Percentiles rank a stretch among this genome's conserved stretches.
phyloP scores from a whole-genome alignment of 2,888 invertebrate species.

The Boloria selene region DNA sequence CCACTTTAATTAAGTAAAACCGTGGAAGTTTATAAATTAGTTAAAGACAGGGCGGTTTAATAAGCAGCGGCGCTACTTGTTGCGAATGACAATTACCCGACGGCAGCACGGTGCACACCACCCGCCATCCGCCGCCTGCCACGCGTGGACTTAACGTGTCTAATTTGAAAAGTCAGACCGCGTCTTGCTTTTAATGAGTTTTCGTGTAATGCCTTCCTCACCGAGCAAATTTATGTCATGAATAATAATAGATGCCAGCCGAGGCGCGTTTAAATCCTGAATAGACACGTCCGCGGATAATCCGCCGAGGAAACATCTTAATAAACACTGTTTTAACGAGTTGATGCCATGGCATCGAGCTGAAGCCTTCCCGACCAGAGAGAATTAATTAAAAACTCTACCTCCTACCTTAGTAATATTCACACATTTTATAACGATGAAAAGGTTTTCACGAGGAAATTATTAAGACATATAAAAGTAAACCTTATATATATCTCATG shows the following conservation, averaged over 20 bases:
- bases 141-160: slow-evolving; percentile 81
- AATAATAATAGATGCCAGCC: slow-evolving; percentile 77
- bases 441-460: slow-evolving; percentile 7
- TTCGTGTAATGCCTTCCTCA: slow-evolving; percentile 78
- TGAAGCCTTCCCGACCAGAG: slow-evolving; percentile 26
- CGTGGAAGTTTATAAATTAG: slow-evolving; percentile 62
- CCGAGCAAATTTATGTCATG: slow-evolving; percentile 79
- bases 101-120: slow-evolving; percentile 21
- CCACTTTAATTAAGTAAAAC: slow-evolving; percentile 35
- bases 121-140: slow-evolving; percentile 48
- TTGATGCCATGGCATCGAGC: slow-evolving; percentile 47
- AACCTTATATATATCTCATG: not conserved
- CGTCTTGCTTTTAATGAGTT: slow-evolving; percentile 81
- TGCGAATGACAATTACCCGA: slow-evolving; percentile 73
- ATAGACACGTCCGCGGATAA: slow-evolving; percentile 72
- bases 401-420: slow-evolving; percentile 25
- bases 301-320: slow-evolving; percentile 68
- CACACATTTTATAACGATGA: slow-evolving; percentile 17
- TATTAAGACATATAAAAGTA: not conserved
- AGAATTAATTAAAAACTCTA: slow-evolving; percentile 34
- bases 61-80: slow-evolving; percentile 69
- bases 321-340: slow-evolving; percentile 69
- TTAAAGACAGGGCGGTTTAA: slow-evolving; percentile 69
- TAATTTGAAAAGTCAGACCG: slow-evolving; percentile 80
- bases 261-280: slow-evolving; percentile 74